Evolutionary conservation across 1,140 invertebrate species (phyloP).

Genomic region (Drosophila bipectinata): DNA sequence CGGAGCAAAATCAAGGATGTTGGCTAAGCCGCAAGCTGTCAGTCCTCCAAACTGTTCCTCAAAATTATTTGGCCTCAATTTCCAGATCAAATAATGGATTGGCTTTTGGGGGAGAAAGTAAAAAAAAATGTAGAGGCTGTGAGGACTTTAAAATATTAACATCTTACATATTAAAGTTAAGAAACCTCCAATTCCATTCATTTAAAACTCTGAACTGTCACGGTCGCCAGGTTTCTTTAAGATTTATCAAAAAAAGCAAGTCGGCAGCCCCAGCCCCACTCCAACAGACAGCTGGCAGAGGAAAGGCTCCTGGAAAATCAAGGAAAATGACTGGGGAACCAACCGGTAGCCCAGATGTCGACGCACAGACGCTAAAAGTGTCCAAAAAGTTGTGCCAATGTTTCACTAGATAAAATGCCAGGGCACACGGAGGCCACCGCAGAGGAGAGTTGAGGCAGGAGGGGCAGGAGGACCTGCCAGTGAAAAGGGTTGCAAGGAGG

Average conservation of each 20-base stretch:
- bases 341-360: constrained; percentile 41
- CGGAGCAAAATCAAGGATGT: constrained; percentile 2
- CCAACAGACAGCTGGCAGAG: too few relatives aligned
- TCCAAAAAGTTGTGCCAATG: constrained; percentile 73
- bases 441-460: not conserved
- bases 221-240: constrained; percentile 6
- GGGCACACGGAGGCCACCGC: constrained; percentile 30
- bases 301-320: constrained; percentile 12
- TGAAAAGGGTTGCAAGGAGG: not conserved
- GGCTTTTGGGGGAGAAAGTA: not conserved
- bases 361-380: constrained; percentile 60
- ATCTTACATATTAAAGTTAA: too few relatives aligned
- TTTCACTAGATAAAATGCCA: constrained; percentile 75
- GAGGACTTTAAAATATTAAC: not conserved
- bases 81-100: not conserved
- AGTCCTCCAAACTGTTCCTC: not conserved
- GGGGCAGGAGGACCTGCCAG: too few relatives aligned
- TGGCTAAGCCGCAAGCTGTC: constrained; percentile 12
- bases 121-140: not conserved
- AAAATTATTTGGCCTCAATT: constrained; percentile 1
- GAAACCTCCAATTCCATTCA: too few relatives aligned
- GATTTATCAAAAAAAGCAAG: constrained; percentile 43
- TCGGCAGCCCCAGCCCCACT: constrained; percentile 19
- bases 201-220: not conserved
- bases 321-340: constrained; percentile 12